Base-by-base conservation (phyloP, 2,888 invertebrate species). In the Choreutis nemorana region DNA sequence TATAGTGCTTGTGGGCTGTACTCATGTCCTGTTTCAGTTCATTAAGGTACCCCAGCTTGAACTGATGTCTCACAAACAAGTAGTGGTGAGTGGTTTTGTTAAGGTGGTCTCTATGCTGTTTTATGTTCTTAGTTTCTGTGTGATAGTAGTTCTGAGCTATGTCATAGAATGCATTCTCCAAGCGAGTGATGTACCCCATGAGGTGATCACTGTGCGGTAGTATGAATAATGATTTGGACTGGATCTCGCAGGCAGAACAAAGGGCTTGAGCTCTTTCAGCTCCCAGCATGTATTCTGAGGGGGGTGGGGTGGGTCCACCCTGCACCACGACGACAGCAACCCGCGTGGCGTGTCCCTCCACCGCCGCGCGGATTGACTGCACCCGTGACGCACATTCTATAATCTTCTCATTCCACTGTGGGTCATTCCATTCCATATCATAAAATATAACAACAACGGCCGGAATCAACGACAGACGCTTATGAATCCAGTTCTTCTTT, bases 401-500 rank as follows among this genome's bases (percentile, higher is more conserved):
- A 55, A 94, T 93, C 57, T 93, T 96, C 44, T 97, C 97, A 44
- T 90, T 90, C 97, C 97, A 98, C 39, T 88, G 85, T 0, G 85
- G 81, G 67, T 97, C 97, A 58, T 94, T 93, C 98, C 98, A 99
- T 68, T 98, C 97, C 56, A 98, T 84, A 53, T 99, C 97, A 62
- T 93, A 94, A 67, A 98, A 99, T 36, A 97, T 84, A 2, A 97
- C 95, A 14, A 95, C 89, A 1, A 98, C 90, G 1, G 97, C 89
- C 5, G 99, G 98, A 39, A 98, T 83, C 32, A 90, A 83, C 42
- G 89, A 87, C 20, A 95, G 81, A 55, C 97, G 94, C 65, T 99
- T 99, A 28, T 87, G 83, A 81, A 97, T 90, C 98, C 98, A 99
- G 55, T 93, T 92, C 23, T 89, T 86, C 61, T 97, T 97, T 4